Conservation (phyloP, 1,140 invertebrate genomes). For the Apis laboriosa region DNA sequence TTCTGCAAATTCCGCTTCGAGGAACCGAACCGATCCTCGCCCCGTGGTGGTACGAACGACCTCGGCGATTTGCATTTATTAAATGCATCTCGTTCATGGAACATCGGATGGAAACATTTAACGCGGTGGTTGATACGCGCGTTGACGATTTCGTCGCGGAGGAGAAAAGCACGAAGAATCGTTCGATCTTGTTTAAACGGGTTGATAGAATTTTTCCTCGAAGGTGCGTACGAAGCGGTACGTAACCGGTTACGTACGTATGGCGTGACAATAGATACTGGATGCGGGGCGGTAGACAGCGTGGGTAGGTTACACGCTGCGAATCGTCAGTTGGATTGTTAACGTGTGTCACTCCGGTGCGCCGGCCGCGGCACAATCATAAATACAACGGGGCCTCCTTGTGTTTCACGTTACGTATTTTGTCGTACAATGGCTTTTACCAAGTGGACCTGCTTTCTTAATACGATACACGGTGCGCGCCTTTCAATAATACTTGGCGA, state of each 20-base stretch:
- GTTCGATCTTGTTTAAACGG: background rate
- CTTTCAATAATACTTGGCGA: conserved; percentile 2
- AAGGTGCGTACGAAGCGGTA: conserved; percentile 15
- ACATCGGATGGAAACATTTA: conserved; percentile 4
- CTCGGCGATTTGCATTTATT: background rate
- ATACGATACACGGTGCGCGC: conserved; percentile 3
- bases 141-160: background rate
- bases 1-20: background rate
- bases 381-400: conserved; percentile 27
- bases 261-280: conserved; percentile 47
- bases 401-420: conserved; percentile 43
- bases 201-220: background rate
- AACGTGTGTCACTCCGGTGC: conserved; percentile 37
- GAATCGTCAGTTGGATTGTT: conserved; percentile 49
- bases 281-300: conserved; percentile 25
- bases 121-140: too few species aligned
- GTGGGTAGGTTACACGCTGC: conserved; percentile 43
- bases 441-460: conserved; percentile 35
- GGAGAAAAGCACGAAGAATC: background rate
- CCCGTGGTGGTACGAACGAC: background rate
- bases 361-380: conserved; percentile 21
- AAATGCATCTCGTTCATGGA: background rate
- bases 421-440: conserved; percentile 42
- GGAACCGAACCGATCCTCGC: too few species aligned
- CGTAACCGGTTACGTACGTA: conserved; percentile 31